Base-by-base conservation (phyloP, 2,888 invertebrate genomes). In the Conchocele bisecta region DNA sequence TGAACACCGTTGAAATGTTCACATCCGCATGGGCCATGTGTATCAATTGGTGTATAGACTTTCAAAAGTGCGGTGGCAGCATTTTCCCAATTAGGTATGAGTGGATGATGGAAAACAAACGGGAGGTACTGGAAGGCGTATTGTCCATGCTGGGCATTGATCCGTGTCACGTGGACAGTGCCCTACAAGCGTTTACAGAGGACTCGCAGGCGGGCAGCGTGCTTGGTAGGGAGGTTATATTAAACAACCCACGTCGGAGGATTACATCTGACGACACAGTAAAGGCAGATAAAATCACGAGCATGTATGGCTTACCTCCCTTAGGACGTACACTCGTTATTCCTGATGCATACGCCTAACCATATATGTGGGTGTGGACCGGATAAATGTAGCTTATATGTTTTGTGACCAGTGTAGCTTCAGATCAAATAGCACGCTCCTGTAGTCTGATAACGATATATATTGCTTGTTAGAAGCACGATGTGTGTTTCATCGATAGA, bases 31-130 rank as follows among this genome's bases (percentile, higher is more conserved):
- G 68, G 68, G 68, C 72, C 7, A 56, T 63, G 29, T 53, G 58
- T 39, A 54, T 79, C 1, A 24, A 4, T n/a, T 13, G 58, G 22
- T 57, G 60, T 6, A 50, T 50, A 28, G 46, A 64, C 2, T 68
- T 69, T 20, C 44, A 51, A 11, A n/a, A 31, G 3, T 24, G 56
- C 17, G 48, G 53, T 6, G 54, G 63, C 0, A 41, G 37, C 5
- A 13, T 74, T n/a, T 22, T 56, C 15, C 58, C 75, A 0, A 42
- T 81, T 20, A 39, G 57, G 9, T 79, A 75, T 29, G 81, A 81
- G 50, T 70, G 76, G 33, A 33, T 81, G 33, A 41, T 72, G 4
- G 57, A 29, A 11, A 46, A 76, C 29, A 66, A 67, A 50, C 24
- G 37, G 13, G 44, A 28, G 2, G 61, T 42, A 15, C 60, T 66